phyloP scores from a whole-genome alignment of 2,888 invertebrate species.

The Criorhina ranunculi region DNA sequence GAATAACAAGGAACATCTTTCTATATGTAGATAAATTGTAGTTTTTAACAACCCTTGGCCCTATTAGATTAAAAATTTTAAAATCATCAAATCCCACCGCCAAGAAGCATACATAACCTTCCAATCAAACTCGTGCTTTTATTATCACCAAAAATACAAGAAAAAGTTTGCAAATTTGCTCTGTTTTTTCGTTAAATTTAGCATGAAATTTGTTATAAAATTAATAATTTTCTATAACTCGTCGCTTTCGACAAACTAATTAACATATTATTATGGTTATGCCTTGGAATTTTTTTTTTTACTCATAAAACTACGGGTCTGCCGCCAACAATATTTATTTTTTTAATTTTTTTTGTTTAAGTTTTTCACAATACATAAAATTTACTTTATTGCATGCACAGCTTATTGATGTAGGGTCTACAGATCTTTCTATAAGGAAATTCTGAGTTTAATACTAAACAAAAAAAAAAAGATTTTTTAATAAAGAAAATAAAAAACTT shows the following conservation, averaged over 20 bases:
- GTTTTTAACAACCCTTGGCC: too few relatives aligned
- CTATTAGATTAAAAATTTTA: too few relatives aligned
- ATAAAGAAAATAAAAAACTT: conserved; percentile 13
- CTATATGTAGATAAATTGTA: too few relatives aligned
- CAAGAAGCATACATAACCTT: too few relatives aligned
- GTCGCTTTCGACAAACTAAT: background rate
- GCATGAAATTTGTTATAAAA: background rate
- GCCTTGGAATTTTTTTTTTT: conserved; percentile 35
- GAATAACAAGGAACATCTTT: too few relatives aligned
- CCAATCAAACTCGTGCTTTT: too few relatives aligned
- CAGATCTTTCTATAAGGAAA: conserved; percentile 4
- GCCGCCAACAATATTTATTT: conserved; percentile 10
- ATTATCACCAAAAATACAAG: too few relatives aligned
- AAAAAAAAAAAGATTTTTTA: conserved; percentile 11
- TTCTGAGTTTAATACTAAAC: conserved; percentile 12
- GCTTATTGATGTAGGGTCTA: conserved; percentile 10
- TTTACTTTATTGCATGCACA: conserved; percentile 38
- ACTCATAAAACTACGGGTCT: conserved; percentile 39
- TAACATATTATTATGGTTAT: background rate
- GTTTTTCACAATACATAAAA: conserved; percentile 22
- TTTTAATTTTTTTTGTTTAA: conserved; percentile 12
- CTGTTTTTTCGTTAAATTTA: too few relatives aligned
- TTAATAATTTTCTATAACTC: background rate
- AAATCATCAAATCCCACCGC: too few relatives aligned
- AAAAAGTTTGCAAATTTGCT: too few relatives aligned